These are phyloP conservation scores for Alligator mississippiensis DNA, from an alignment of 2,113 vertebrate species.

Conservation along the genomic window DNA sequence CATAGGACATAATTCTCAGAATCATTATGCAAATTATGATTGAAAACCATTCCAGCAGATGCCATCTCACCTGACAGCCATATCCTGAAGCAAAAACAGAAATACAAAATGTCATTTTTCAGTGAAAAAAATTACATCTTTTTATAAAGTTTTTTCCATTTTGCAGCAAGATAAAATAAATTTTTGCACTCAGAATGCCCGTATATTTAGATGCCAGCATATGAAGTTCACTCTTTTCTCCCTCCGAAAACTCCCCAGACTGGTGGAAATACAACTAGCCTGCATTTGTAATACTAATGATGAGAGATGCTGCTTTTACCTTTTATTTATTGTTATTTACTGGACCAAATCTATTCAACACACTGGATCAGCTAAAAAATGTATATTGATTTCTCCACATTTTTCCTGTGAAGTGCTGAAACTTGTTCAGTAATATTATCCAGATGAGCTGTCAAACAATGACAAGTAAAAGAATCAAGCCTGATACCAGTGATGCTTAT, in stretches of 20 bases:
- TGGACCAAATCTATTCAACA: background rate
- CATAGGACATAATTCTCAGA: background rate
- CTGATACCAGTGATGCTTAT: background rate
- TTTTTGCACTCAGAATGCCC: background rate
- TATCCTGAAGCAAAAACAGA: accelerated
- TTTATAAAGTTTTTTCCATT: background rate
- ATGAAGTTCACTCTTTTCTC: background rate
- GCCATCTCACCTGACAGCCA: background rate
- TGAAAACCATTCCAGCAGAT: background rate
- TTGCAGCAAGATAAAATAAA: background rate
- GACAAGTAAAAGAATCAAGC: background rate
- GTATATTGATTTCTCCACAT: background rate
- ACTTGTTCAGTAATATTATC: background rate
- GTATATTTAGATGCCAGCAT: background rate
- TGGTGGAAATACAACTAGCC: background rate
- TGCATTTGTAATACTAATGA: background rate
- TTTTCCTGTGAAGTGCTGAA: background rate
- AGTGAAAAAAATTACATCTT: background rate
- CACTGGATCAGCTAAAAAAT: background rate
- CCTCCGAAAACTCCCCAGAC: background rate
- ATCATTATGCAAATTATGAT: accelerated
- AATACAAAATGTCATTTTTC: accelerated
- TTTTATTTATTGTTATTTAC: background rate
- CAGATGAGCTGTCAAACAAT: background rate
- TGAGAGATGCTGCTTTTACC: background rate